These are phyloP conservation scores for Corythoichthys intestinalis DNA, from an alignment of 2,113 vertebrate genomes.

Conservation along the genomic window DNA sequence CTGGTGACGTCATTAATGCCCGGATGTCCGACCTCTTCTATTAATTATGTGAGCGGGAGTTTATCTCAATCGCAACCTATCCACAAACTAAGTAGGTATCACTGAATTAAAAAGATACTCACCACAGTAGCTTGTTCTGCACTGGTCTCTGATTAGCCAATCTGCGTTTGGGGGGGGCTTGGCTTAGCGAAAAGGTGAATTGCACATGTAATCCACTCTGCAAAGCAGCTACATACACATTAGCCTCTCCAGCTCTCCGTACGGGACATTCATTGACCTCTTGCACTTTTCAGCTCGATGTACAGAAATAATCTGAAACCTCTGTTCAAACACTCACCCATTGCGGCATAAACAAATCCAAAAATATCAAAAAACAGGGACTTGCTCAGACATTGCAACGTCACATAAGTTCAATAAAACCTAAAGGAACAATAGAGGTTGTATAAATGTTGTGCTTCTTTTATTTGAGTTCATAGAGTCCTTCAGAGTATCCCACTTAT, in stretches of 20 bases:
- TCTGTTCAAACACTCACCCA: constrained; percentile 6
- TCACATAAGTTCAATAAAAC: constrained; percentile 63
- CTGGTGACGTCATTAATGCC: too few relatives aligned
- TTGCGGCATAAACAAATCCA: constrained; percentile 36
- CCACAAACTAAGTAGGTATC: background rate
- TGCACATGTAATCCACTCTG: constrained; percentile 15
- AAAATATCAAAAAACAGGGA: constrained; percentile 62
- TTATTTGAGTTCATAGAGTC: constrained; percentile 67
- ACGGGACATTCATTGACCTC: constrained; percentile 45
- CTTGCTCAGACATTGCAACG: constrained; percentile 61
- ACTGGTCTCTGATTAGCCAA: background rate
- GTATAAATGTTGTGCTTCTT: constrained; percentile 82
- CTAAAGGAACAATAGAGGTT: constrained; percentile 65
- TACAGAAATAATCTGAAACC: constrained; percentile 8
- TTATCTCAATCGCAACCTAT: too few relatives aligned
- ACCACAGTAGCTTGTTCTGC: background rate
- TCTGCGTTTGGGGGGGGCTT: background rate
- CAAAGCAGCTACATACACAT: constrained; percentile 12
- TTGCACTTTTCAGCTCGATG: background rate
- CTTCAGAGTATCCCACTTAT: constrained; percentile 57
- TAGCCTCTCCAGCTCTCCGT: constrained; percentile 21
- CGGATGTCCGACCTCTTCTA: too few relatives aligned
- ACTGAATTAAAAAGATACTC: background rate
- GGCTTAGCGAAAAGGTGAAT: background rate
- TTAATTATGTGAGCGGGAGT: too few relatives aligned